Conservation (phyloP, 1,140 invertebrate genomes). For the Cotesia glomerata region DNA sequence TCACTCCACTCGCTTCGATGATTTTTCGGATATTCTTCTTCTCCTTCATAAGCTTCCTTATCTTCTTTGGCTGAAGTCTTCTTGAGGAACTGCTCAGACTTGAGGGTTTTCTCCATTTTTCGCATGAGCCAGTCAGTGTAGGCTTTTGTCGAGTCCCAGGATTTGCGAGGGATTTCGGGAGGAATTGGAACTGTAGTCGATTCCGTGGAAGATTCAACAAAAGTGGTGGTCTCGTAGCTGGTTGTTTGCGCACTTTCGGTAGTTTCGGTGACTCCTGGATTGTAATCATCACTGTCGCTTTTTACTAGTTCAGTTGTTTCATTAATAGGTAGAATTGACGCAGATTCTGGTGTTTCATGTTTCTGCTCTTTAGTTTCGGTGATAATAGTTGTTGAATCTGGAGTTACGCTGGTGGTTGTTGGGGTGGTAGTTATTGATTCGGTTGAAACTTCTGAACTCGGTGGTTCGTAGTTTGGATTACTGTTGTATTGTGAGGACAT, state of each 20-base stretch:
- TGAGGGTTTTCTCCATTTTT: slow-evolving; percentile 33
- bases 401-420: neutral
- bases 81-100: neutral
- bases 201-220: too few species aligned
- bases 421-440: slow-evolving; percentile 19
- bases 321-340: slow-evolving; percentile 13
- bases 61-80: neutral
- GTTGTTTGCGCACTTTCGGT: slow-evolving; percentile 10
- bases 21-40: slow-evolving; percentile 51
- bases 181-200: slow-evolving; percentile 12
- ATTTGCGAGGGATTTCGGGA: slow-evolving; percentile 30
- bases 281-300: slow-evolving; percentile 6
- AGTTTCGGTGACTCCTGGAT: slow-evolving; percentile 11
- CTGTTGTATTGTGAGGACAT: neutral
- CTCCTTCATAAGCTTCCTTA: slow-evolving; percentile 15
- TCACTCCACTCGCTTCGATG: slow-evolving; percentile 56
- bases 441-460: neutral
- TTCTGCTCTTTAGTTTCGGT: slow-evolving; percentile 6
- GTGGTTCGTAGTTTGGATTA: neutral
- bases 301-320: slow-evolving; percentile 15
- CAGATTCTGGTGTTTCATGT: slow-evolving; percentile 17
- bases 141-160: slow-evolving; percentile 28
- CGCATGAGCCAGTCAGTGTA: slow-evolving; percentile 22
- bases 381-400: slow-evolving; percentile 21
- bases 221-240: neutral